Base-by-base conservation (phyloP, 2,888 invertebrate genomes). In the Aleiodes alternator region DNA sequence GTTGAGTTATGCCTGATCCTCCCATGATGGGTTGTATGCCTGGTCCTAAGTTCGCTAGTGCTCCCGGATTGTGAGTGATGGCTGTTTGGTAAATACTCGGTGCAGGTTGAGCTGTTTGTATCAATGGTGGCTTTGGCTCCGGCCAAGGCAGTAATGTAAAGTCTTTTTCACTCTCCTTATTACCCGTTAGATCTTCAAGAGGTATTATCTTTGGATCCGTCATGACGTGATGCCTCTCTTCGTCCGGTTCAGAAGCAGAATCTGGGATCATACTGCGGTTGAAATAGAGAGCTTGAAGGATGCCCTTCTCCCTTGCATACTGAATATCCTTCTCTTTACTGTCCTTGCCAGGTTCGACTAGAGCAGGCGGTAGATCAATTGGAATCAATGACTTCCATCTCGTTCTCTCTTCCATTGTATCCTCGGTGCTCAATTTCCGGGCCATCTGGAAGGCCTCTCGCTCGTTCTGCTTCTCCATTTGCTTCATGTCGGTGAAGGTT, bases 281-380 rank as follows among this genome's bases (percentile, higher is more conserved):
- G 88, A 96, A 96, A 90, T 96, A 96, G 23, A 96, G 90, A 0
- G 96, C 95, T 85, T 95, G 95, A 29, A 98, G 90, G 2, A 96
- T 95, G 53, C 94, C 94, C 86, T 95, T 95, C 89, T 98, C 97
- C 23, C 98, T 92, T 70, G 96, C 94, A 80, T 95, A 94, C 89
- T 98, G 98, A 70, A 96, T 94, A 74, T 94, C 94, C 87, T 94
- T 96, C 90, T 98, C 97, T 85, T 94, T 92, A 87, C 97, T 98
- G 85, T 95, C 95, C 87, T 92, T 92, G 31, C 96, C 96, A 77
- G 94, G 92, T 51, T 92, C 92, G 0, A 92, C 93, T 83, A 92
- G 91, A 83, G 94, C 91, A 80, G 93, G 93, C 2, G 94, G 93
- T 75, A 93, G 88, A 81, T 95, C 95, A 71, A 97, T 92, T 14